Conservation (phyloP, 2,113 vertebrate species). For the Datnioides undecimradiatus region DNA sequence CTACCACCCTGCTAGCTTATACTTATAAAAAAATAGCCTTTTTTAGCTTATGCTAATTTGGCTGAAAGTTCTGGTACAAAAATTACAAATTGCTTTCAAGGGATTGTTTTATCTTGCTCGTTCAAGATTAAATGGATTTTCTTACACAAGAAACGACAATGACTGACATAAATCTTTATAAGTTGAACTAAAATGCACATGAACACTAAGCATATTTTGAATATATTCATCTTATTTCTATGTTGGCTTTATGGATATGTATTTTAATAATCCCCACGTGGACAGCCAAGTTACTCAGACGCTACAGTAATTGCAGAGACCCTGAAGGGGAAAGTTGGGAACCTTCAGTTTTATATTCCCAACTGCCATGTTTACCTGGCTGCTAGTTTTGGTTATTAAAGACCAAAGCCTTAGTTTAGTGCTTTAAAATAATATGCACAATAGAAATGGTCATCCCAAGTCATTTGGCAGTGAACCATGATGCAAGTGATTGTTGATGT, state of each 20-base stretch:
- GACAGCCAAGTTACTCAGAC: neutral
- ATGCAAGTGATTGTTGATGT: neutral
- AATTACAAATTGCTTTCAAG: neutral
- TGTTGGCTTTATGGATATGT: neutral
- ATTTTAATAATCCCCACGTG: neutral
- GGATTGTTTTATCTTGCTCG: neutral
- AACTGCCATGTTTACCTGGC: conserved; percentile 1
- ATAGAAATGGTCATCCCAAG: neutral
- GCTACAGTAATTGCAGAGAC: conserved; percentile 10
- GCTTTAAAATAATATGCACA: neutral
- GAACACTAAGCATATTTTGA: neutral
- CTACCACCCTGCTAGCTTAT: neutral
- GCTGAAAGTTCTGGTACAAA: neutral
- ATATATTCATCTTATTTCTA: neutral
- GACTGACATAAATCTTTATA: neutral
- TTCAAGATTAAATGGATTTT: neutral
- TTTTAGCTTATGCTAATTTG: conserved; percentile 3
- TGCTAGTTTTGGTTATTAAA: neutral
- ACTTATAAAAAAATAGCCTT: neutral
- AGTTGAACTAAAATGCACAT: neutral
- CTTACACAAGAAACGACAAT: neutral
- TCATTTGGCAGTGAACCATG: neutral
- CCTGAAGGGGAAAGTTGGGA: neutral
- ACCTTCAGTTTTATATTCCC: neutral
- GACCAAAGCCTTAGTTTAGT: neutral